Base-by-base conservation (phyloP, 1,140 invertebrate species). In the Lepidurus couesii region DNA sequence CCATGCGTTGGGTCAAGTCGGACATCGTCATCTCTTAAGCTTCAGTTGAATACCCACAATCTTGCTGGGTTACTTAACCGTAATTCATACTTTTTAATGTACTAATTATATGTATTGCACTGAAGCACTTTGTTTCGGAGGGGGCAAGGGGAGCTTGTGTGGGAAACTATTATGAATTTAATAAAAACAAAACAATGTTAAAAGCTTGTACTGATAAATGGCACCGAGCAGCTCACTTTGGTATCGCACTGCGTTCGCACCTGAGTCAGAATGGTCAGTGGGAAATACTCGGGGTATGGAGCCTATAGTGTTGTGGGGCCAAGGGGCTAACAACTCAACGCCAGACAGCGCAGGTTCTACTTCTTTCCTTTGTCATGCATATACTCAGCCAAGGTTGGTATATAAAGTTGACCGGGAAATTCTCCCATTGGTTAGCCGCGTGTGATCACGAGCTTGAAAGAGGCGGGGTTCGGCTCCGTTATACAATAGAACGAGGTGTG, bases 181-280 rank as follows among this genome's bases (percentile, higher is more conserved):
- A 4, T 34, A 34, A 34, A 34, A 4, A 34, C 34, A 34, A 4
- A 34, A 34, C 34, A 34, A 34, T 34, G 3, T 4, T 3, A 34
- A 3, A 1, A 34, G 4, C 4, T 34, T 4, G 34, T 34, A 34
- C 34, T 34, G 34, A 4, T 34, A 34, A 34, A 34, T 34, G 16
- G 53, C 53, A 65, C 6, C 8, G 53, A 21, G 6, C 16, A 65
- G 53, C 53, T 16, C 16, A 21, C 21, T 65, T 21, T 13, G 53
- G 53, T 65, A 65, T 65, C 53, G 53, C 53, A 65, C 53, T 65
- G 53, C 53, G 53, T 65, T 65, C 53, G 53, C 53, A 65, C 53
- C 53, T 65, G 53, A 65, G 53, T 65, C 53, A 65, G 53, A 65
- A 65, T 65, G 53, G 53, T 65, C 53, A 65, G 53, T 65, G 53